Evolutionary conservation across 2,888 invertebrate species (phyloP), one percentile per base, ranked within the genome.

Genomic region (Lamproptera curius): DNA sequence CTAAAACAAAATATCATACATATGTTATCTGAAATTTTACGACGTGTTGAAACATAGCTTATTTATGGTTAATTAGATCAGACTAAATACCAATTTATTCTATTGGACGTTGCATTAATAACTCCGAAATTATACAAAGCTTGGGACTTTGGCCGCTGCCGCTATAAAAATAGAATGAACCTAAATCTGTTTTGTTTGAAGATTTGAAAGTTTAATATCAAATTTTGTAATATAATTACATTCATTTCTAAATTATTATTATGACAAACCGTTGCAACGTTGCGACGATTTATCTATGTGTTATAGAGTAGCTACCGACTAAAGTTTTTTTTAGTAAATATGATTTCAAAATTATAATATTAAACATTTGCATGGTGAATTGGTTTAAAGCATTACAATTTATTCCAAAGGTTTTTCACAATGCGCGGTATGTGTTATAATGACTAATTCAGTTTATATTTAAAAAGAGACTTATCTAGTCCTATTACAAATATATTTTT

Each of bases 191-290:
- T 67, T 65, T 56, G 62, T 64, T 59, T 55, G 48, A 59, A 50
- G 47, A 45, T 51, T 62, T 61, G 57, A 56, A 58, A 58, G 60
- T 70, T 73, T 69, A 67, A 71, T 73, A 71, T 70, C 67, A 65
- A 58, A 58, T 47, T 56, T 52, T 43, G 40, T 53, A 55, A 58
- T 65, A 52, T 51, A 73, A 72, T 72, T 73, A 62, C 65, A 65
- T 71, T 73, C 66, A 71, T 70, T 69, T 70, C 67, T 63, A 62
- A 59, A 60, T 63, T 46, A 54, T 56, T 52, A 50, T 42, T 28
- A 50, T 40, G 47, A 43, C 36, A 45, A 34, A 45, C 34, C 31
- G 34, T 28, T 38, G 40, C 13, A 35, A 15, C 9, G 6, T 28
- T 28, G 31, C 39, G n/a, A 28, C 16, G 34, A 46, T 16, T 35